Evolutionary conservation across 35 echinoderm and acorn worm species (phyloP).

Genomic region (Diadema setosum): DNA sequence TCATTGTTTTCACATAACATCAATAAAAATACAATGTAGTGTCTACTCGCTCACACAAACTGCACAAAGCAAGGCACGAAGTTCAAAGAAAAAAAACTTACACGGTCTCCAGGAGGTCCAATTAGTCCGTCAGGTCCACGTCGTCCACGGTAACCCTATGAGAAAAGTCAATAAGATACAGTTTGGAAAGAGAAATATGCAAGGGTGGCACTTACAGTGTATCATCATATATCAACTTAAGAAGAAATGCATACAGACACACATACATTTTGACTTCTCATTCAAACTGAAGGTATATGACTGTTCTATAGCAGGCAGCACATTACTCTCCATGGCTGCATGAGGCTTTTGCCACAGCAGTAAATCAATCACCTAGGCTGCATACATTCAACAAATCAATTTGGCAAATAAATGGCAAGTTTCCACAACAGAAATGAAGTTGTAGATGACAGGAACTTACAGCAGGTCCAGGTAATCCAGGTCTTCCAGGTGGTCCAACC

Average conservation of each 20-base stretch:
- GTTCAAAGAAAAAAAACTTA: no score
- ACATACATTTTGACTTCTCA: neutral
- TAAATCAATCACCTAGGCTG: no score
- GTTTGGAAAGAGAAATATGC: neutral
- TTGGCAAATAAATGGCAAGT: no score
- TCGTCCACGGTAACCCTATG: conserved; percentile 26
- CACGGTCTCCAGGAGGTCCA: conserved; percentile 19
- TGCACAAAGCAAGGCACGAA: no score
- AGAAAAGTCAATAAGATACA: neutral
- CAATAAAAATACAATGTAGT: no score
- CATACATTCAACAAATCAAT: no score
- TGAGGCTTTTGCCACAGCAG: no score
- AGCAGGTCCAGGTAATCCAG: conserved; percentile 1
- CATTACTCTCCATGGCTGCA: neutral
- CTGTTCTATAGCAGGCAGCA: no score
- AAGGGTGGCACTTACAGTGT: neutral
- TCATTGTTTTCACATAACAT: no score
- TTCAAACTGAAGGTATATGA: no score
- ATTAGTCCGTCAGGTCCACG: conserved; percentile 34
- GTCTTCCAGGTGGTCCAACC: conserved; percentile 11
- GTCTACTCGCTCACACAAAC: no score
- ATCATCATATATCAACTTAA: neutral
- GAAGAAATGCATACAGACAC: neutral
- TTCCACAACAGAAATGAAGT: neutral
- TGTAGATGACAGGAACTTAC: neutral